Evolutionary conservation across 2,888 invertebrate genomes (phyloP).

Genomic region (Nomada goodeniana): DNA sequence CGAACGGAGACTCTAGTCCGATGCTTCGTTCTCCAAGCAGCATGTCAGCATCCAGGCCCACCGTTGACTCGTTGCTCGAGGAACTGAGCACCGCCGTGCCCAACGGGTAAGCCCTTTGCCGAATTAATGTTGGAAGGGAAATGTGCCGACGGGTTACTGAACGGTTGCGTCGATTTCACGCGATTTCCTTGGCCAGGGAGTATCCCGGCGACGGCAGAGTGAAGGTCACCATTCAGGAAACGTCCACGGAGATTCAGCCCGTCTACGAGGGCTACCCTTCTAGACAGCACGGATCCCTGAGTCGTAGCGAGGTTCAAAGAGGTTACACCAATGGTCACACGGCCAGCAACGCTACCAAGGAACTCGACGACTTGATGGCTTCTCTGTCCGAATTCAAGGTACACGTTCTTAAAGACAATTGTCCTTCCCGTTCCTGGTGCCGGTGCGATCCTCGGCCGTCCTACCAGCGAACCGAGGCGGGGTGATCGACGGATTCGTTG

Average conservation of each 20-base stretch:
- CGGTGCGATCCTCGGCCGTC: background rate
- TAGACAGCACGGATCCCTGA: conserved; percentile 76
- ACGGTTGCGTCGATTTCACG: background rate
- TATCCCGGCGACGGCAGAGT: conserved; percentile 82
- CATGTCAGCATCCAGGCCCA: conserved; percentile 87
- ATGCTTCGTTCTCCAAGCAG: conserved; percentile 81
- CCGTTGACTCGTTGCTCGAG: conserved; percentile 95
- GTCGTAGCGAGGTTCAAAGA: conserved; percentile 73
- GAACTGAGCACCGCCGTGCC: conserved; percentile 92
- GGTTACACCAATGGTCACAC: conserved; percentile 79
- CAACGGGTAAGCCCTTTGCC: conserved; percentile 87
- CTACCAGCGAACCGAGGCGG: background rate
- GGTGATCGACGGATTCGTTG: background rate
- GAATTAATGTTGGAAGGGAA: background rate
- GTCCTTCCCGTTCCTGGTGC: background rate
- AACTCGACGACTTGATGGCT: conserved; percentile 98
- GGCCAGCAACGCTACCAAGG: conserved; percentile 96
- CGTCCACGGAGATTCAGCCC: conserved; percentile 82
- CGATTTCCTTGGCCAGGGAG: conserved; percentile 69
- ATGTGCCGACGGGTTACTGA: background rate
- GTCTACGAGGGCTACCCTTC: conserved; percentile 78
- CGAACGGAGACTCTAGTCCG: conserved; percentile 78
- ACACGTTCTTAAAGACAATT: conserved; percentile 50
- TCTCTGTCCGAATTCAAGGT: conserved; percentile 98
- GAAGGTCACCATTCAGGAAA: conserved; percentile 85